Percentiles rank a stretch among this genome's conserved stretches.
These are phyloP conservation scores for Phataginus tricuspis DNA, from an alignment of 2,797 vertebrate species.

Conservation along the genomic window DNA sequence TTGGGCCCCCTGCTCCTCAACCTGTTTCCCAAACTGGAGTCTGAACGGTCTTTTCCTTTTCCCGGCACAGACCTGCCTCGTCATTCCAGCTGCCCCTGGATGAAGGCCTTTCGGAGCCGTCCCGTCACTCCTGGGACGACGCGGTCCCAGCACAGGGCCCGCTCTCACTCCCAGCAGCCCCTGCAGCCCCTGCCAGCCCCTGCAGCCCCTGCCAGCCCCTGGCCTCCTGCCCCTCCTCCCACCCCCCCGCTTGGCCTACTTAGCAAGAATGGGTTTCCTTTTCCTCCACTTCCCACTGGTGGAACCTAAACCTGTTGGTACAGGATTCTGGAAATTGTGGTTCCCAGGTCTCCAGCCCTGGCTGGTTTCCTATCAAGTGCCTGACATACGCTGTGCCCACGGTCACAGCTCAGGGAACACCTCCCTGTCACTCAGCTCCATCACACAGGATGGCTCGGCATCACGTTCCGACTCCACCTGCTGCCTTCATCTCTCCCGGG, in stretches of 20 bases:
- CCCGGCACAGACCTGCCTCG: neutral
- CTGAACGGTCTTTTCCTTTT: neutral
- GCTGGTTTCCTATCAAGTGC: neutral
- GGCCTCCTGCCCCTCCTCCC: neutral
- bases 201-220: neutral
- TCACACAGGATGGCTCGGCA: neutral
- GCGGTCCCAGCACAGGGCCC: neutral
- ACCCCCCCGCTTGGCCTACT: neutral
- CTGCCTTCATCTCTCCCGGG: neutral
- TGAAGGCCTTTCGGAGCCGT: neutral
- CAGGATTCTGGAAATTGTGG: neutral
- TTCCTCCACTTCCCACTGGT: neutral
- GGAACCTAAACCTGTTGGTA: neutral
- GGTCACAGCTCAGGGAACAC: neutral
- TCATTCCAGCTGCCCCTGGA: neutral
- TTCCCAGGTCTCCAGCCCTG: neutral
- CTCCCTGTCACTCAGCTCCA: neutral
- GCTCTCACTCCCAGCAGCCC: accelerated
- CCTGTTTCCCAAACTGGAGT: neutral
- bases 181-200: neutral
- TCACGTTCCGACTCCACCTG: neutral
- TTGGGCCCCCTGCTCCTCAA: too few relatives aligned
- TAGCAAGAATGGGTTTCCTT: neutral
- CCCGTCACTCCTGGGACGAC: neutral
- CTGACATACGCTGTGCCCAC: neutral